Conservation (phyloP, 2,797 vertebrate genomes). For the Molossus alvarezi region DNA sequence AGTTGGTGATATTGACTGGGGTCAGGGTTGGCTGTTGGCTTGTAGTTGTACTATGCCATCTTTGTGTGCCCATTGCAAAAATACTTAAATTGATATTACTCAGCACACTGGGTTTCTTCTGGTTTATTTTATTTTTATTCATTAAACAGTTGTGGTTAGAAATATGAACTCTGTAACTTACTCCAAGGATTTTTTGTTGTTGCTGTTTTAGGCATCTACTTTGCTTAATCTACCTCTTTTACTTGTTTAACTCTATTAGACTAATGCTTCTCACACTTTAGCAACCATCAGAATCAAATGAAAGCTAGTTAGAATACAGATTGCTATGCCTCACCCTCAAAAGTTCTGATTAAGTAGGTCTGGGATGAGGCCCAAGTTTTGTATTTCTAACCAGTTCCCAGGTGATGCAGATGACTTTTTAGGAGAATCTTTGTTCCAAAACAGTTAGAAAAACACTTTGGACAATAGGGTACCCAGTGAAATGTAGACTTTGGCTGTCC, state of each 20-base stretch:
- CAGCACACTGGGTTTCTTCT: not conserved
- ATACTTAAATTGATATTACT: not conserved
- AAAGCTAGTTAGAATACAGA: not conserved
- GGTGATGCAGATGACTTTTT: not conserved
- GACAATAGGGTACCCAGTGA: not conserved
- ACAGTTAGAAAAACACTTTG: not conserved
- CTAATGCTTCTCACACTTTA: not conserved
- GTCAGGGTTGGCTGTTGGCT: not conserved
- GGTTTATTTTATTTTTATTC: not conserved
- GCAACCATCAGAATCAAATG: not conserved
- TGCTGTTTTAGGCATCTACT: not conserved
- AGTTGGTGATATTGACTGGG: not conserved
- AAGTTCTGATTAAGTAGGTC: not conserved
- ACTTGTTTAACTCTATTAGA: conserved; percentile 1
- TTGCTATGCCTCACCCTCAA: not conserved
- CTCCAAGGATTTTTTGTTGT: not conserved
- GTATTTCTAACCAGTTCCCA: conserved; percentile 22
- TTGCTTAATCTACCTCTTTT: conserved; percentile 10
- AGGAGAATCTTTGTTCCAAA: not conserved
- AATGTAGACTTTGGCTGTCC: not conserved
- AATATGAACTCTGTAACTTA: not conserved
- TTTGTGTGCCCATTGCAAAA: not conserved
- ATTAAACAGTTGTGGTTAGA: not conserved
- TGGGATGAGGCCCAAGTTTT: not conserved
- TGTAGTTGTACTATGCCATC: not conserved